phyloP scores from a whole-genome alignment of 37 sponge, comb jelly and placozoan genomes.

The Cliona cf. orientalis region DNA sequence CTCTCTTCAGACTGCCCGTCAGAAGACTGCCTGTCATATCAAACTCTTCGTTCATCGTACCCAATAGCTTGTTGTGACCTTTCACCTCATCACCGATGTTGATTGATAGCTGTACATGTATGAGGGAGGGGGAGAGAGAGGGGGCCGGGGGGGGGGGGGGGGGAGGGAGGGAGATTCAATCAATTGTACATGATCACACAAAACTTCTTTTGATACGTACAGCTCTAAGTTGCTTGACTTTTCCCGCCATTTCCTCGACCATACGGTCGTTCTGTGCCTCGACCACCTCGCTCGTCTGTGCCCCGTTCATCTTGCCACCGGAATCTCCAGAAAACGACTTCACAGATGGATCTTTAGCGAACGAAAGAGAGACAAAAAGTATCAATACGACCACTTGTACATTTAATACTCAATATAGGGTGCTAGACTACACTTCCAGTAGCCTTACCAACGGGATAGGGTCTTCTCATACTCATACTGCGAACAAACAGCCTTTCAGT shows the following conservation, averaged over 20 bases:
- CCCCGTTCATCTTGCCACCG: background rate
- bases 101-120: conserved; percentile 65
- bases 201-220: too few relatives aligned
- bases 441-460: conserved; percentile 2
- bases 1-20: conserved; percentile 65
- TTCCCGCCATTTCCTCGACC: conserved; percentile 70
- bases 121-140: background rate
- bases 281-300: conserved; percentile 67
- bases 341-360: background rate
- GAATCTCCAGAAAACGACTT: too few relatives aligned
- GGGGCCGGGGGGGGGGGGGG: background rate
- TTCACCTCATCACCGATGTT: conserved; percentile 89
- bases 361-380: too few relatives aligned
- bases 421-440: background rate
- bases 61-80: conserved; percentile 62
- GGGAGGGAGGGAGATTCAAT: background rate
- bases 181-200: background rate
- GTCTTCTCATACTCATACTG: conserved; percentile 17
- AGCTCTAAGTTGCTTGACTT: conserved; percentile 73
- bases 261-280: conserved; percentile 79
- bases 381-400: too few relatives aligned
- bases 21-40: conserved; percentile 77
- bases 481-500: background rate
- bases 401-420: too few relatives aligned
- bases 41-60: conserved; percentile 68